Evolutionary conservation across 2,113 vertebrate species (phyloP).

Genomic region (Gobio gobio): DNA sequence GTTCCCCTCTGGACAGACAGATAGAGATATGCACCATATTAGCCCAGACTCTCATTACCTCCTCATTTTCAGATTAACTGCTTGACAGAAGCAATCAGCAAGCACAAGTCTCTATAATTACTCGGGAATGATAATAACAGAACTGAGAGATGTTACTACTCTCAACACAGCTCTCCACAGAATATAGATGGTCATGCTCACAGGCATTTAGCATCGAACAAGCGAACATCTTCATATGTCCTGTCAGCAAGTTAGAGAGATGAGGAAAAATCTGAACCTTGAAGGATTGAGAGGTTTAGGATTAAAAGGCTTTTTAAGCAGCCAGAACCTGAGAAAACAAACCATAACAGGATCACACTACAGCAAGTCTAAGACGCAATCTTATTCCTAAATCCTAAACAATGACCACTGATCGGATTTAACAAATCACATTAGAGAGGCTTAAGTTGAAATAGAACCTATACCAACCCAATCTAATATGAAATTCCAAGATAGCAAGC

Average conservation of each 20-base stretch:
- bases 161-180: conserved; percentile 4
- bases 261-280: background rate
- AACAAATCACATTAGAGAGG: conserved; percentile 32
- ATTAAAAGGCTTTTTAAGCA: background rate
- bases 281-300: background rate
- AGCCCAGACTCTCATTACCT: conserved; percentile 43
- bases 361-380: background rate
- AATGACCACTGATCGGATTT: conserved; percentile 31
- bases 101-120: conserved; percentile 48
- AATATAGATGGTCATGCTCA: conserved; percentile 20
- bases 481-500: too few relatives aligned
- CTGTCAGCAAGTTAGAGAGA: conserved; percentile 3
- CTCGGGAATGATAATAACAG: conserved; percentile 36
- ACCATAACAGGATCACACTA: background rate
- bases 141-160: conserved; percentile 29
- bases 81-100: conserved; percentile 42
- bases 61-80: conserved; percentile 50
- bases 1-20: conserved; percentile 12
- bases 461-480: too few relatives aligned
- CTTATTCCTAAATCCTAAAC: background rate
- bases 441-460: conserved; percentile 19
- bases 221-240: background rate
- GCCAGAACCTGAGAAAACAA: background rate
- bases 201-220: conserved; percentile 19
- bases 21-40: conserved; percentile 34